Percentiles rank a stretch among this genome's conserved stretches.
phyloP scores from a whole-genome alignment of 1,140 invertebrate genomes.

The Scaptomyza pallida region DNA sequence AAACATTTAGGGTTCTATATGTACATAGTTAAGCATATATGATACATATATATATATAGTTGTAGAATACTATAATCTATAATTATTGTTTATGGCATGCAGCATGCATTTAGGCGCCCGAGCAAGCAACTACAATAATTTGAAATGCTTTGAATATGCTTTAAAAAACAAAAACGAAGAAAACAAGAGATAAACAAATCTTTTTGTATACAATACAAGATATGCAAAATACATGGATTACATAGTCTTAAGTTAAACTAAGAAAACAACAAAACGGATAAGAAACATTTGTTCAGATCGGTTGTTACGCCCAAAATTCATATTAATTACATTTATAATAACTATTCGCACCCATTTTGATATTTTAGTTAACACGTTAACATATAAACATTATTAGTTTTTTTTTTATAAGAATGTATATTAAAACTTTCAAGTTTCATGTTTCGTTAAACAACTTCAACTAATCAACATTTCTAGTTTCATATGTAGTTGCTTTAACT shows the following conservation, averaged over 20 bases:
- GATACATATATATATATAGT: slow-evolving; percentile 50
- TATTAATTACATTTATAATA: slow-evolving; percentile 3
- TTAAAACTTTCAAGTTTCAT: slow-evolving; percentile 22
- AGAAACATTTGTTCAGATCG: slow-evolving; percentile 28
- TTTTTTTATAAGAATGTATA: slow-evolving; percentile 12
- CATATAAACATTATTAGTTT: slow-evolving; percentile 7
- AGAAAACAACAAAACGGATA: slow-evolving; percentile 35
- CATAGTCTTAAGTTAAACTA: slow-evolving; percentile 29
- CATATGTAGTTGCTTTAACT: slow-evolving; percentile 23
- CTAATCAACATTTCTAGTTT: slow-evolving; percentile 31
- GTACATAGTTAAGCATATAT: slow-evolving; percentile 41
- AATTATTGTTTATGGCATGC: slow-evolving; percentile 53
- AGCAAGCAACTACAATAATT: slow-evolving; percentile 55
- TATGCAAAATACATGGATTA: slow-evolving; percentile 31
- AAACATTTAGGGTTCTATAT: slow-evolving; percentile 67
- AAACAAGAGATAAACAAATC: slow-evolving; percentile 40
- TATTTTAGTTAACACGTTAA: slow-evolving; percentile 27
- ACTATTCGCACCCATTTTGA: slow-evolving; percentile 33
- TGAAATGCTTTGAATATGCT: slow-evolving; percentile 81
- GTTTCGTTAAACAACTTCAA: slow-evolving; percentile 24
- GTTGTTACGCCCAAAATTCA: slow-evolving; percentile 22
- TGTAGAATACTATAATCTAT: slow-evolving; percentile 19
- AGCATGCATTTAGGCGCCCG: slow-evolving; percentile 66
- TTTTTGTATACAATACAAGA: slow-evolving; percentile 58
- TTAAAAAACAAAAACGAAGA: slow-evolving; percentile 49